Evolutionary conservation across 2,113 vertebrate genomes (phyloP), one percentile per base, ranked within the genome.

Genomic region (Thunnus thynnus): DNA sequence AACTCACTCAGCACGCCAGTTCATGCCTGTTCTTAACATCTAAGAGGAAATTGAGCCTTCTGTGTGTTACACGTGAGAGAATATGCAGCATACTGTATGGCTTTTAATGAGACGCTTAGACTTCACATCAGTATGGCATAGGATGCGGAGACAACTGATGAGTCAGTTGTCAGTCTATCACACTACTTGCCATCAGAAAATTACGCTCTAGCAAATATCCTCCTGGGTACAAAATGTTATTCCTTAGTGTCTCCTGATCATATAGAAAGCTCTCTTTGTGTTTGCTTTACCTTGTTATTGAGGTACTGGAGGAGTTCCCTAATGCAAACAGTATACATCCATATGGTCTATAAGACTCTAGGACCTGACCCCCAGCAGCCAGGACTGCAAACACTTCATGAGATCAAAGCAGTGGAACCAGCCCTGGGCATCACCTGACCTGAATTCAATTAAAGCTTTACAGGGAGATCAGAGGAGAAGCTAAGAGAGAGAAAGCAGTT

Each of bases 371-470:
- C 76, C 72, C 55, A 78, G 85, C 82, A 84, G 71, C 72, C 78
- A 76, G 69, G 85, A 87, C 88, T 91, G 89, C 83, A 92, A 90
- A 93, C 76, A 80, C 77, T 90, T 69, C 67, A 60, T 51, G 61
- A 86, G 93, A 94, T 95, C 93, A 95, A 94, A 94, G 91, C 76
- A 65, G 78, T 57, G 89, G 86, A 88, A 88, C 70, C 77, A 48
- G 71, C 91, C 86, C 81, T 63, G 78, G 79, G 86, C 85, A 83
- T 94, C 93, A 94, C 91, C 94, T 94, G 94, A 95, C 91, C 91
- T 94, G 92, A 94, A 95, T 94, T 94, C 89, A 93, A 93, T 95
- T 93, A 94, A 93, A 91, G 85, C 90, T 94, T 94, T 92, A 92
- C 91, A 88, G 88, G 88, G 73, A 85, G 89, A 94, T 92, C 89